These are phyloP conservation scores for Macroteleia sp. DNA, from an alignment of 2,888 invertebrate genomes.

Conservation along the genomic window DNA sequence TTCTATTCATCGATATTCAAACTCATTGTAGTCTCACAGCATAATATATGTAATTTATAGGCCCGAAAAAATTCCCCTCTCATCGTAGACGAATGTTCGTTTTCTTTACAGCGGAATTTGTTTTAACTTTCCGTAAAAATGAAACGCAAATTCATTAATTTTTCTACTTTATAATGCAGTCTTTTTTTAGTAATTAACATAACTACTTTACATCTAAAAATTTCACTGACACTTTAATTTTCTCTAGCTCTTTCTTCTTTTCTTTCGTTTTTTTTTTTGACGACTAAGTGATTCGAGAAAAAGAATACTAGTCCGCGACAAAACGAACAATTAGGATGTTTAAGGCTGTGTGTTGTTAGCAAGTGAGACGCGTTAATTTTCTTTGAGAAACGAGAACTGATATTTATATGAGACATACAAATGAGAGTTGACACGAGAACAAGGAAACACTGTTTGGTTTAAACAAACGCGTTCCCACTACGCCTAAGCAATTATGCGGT, in stretches of 20 bases:
- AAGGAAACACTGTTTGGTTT: constrained; percentile 6
- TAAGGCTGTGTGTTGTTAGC: constrained; percentile 47
- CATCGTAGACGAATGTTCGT: constrained; percentile 29
- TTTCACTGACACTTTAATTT: too few species aligned
- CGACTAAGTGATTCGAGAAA: constrained; percentile 7
- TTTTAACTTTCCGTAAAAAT: not conserved
- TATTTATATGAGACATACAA: constrained; percentile 35
- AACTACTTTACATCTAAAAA: too few species aligned
- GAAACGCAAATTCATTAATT: not conserved
- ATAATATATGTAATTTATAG: constrained; percentile 57
- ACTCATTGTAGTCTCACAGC: constrained; percentile 57
- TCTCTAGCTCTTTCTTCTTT: too few species aligned
- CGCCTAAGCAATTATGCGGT: too few species aligned
- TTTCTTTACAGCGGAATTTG: constrained; percentile 17
- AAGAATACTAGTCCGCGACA: constrained; percentile 33
- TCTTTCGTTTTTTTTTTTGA: not conserved
- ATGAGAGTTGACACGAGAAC: not conserved
- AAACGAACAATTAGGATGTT: constrained; percentile 41
- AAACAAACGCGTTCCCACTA: too few species aligned
- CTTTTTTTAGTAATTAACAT: too few species aligned
- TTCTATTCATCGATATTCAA: constrained; percentile 56
- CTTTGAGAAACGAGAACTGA: constrained; percentile 15
- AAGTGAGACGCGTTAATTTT: constrained; percentile 18
- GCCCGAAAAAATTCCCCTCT: constrained; percentile 25
- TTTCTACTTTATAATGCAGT: not conserved